phyloP scores from a whole-genome alignment of 2,113 vertebrate species.

The Hemichromis elongatus region DNA sequence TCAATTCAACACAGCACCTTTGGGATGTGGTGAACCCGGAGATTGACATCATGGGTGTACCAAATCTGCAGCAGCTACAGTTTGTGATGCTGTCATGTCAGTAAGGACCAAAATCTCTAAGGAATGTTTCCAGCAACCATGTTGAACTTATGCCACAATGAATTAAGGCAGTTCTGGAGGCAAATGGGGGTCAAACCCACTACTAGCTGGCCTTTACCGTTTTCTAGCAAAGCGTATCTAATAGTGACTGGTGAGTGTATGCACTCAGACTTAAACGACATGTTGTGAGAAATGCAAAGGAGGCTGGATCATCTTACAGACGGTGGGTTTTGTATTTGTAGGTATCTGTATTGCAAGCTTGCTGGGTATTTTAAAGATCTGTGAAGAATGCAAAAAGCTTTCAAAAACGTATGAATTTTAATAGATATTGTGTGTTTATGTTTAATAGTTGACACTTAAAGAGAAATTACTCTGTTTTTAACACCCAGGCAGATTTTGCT shows the following conservation, averaged over 20 bases:
- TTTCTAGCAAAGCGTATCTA: neutral
- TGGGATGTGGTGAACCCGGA: neutral
- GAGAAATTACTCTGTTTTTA: neutral
- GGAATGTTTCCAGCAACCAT: neutral
- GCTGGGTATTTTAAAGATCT: neutral
- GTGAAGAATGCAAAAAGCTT: neutral
- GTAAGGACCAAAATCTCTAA: neutral
- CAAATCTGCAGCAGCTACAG: neutral
- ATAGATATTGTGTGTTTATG: neutral
- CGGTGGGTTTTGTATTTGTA: neutral
- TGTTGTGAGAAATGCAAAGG: neutral
- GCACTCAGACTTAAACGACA: neutral
- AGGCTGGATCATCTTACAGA: neutral
- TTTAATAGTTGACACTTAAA: neutral
- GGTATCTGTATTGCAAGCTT: neutral
- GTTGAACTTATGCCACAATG: neutral
- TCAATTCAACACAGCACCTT: neutral
- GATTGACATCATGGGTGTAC: neutral
- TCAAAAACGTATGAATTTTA: accelerated
- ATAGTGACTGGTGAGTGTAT: neutral
- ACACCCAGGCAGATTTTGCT: neutral
- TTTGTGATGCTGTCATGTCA: neutral
- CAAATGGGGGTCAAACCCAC: neutral
- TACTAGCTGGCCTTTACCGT: neutral
- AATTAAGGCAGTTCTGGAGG: neutral